Base-by-base conservation (phyloP, 2,888 invertebrate genomes). In the Oeneis ivallda region DNA sequence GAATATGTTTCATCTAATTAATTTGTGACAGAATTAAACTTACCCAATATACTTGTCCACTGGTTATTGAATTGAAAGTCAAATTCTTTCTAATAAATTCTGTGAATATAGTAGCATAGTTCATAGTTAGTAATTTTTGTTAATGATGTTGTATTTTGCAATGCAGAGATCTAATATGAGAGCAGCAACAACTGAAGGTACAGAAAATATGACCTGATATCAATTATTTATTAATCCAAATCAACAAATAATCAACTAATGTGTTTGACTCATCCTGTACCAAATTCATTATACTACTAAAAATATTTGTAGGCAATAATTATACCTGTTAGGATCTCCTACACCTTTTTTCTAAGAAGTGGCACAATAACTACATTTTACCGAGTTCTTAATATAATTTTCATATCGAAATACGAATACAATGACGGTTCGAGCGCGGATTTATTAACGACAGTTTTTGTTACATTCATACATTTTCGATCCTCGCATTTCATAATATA, bases 101-200 rank as follows among this genome's bases (percentile, higher is more conserved):
- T 8, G 37, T 26, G 5, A 26, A 4, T 26, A 26, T 4, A 26
- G n/a, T n/a, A 15, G 15, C 7, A 7, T 45, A 45, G 8, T 8
- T 26, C 26, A 37, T n/a, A 37, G 7, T 8, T 57, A 43, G 13
- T 9, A 32, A 13, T 32, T 32, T 19, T 54, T 57, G 50, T 34
- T 19, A 57, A 15, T 53, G 4, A 66, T 57, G 6, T 26, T 17
- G 41, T 69, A 60, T 66, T 69, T 67, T 60, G 53, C 47, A 65
- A 70, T 72, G 65, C 73, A 76, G 76, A 73, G 76, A 75, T 71
- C 70, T 75, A 65, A 39, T 54, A 37, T 76, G 72, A 76, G 62
- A 66, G 68, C 41, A 66, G 60, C 58, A 8, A 49, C 54, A 41
- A 41, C 17, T 61, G 7, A 49, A 66, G 62, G 68, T 70, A 72